Evolutionary conservation across 1,140 invertebrate species (phyloP), one percentile per base, ranked within the genome.

Genomic region (Limonius californicus): DNA sequence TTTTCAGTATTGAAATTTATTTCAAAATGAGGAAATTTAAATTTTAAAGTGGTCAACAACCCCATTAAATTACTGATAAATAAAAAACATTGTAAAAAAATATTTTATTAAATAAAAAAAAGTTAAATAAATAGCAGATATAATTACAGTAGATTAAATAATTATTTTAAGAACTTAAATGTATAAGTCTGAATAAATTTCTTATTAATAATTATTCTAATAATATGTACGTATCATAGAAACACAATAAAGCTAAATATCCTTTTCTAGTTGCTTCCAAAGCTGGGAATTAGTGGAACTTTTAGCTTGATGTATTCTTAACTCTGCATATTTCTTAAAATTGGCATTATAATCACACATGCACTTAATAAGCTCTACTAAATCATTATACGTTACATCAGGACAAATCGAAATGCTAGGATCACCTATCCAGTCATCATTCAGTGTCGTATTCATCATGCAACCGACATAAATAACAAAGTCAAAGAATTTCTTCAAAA

Each of bases 381-480:
- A 66, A 67, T 82, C 74, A 18, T 72, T 68, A 71, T 82, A 83
- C 19, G 76, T 74, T 16, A 85, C 71, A 58, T 80, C 77, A 53
- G 79, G 76, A 62, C 79, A 81, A 68, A 79, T 74, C 61, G 68
- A 78, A 6, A 69, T 42, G 23, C 62, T 59, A n/a, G 59, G 53
- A 65, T 71, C 60, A 35, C 19, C 63, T 62, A 76, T 64, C 81
- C 78, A 78, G 72, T 69, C 59, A 66, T 68, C 11, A 75, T 43
- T 32, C 70, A 69, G 50, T 65, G 79, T 56, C 8, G 68, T 16
- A 18, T 69, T 68, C 53, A 67, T 71, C 79, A 82, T 82, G 63
- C 70, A 73, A 19, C 79, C 80, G 66, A 81, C 79, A 69, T 84
- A 82, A 56, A 82, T 74, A 43, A 86, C 72, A 65, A 79, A 79